These are phyloP conservation scores for Seira ritae DNA, from an alignment of 2,888 invertebrate species.

Conservation along the genomic window DNA sequence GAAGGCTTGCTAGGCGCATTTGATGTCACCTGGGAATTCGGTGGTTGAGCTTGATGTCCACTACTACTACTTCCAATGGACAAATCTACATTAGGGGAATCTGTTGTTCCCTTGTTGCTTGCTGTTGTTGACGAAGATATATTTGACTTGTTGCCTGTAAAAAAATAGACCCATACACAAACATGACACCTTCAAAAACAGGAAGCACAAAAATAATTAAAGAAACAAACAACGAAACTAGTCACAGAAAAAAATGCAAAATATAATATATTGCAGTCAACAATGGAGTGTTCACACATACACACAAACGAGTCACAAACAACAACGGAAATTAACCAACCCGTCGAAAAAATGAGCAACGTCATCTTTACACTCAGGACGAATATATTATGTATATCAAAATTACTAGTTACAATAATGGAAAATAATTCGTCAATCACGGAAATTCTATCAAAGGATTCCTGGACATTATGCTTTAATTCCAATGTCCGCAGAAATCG, in stretches of 20 bases:
- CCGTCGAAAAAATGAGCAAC: too few relatives aligned
- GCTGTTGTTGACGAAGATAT: neutral
- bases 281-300: neutral
- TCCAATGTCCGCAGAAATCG: too few relatives aligned
- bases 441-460: too few relatives aligned
- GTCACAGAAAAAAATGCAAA: neutral
- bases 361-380: too few relatives aligned
- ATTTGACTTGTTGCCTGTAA: slow-evolving; percentile 65
- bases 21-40: too few relatives aligned
- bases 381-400: too few relatives aligned
- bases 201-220: slow-evolving; percentile 31
- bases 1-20: slow-evolving; percentile 31
- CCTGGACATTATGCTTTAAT: too few relatives aligned
- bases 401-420: too few relatives aligned
- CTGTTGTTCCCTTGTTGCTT: neutral
- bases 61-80: too few relatives aligned
- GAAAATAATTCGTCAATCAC: too few relatives aligned
- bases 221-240: slow-evolving; percentile 29
- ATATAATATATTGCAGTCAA: neutral
- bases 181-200: slow-evolving; percentile 36
- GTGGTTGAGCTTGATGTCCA: slow-evolving; percentile 12
- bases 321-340: too few relatives aligned
- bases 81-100: slow-evolving; percentile 13
- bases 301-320: neutral
- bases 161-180: slow-evolving; percentile 77